Percentiles rank a stretch among this genome's conserved stretches.
These are phyloP conservation scores for Chrysaora quinquecirrha DNA, from an alignment of 30 jellyfish, hydroid and myxozoan species.

Conservation along the genomic window DNA sequence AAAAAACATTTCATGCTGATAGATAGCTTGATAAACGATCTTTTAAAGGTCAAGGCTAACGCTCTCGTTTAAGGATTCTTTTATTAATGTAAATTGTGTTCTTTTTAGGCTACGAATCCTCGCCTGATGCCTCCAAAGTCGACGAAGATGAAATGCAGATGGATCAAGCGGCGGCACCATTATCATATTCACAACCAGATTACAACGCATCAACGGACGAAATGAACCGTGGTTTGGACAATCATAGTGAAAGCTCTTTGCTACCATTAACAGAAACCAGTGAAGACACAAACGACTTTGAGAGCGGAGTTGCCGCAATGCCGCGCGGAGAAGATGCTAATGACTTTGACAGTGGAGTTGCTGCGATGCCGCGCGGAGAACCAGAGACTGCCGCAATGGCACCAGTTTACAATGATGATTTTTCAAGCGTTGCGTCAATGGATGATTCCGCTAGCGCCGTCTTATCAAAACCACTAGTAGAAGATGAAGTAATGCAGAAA, in stretches of 20 bases:
- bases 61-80: too few species aligned
- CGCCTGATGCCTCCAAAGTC: conserved; percentile 18
- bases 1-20: too few species aligned
- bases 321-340: conserved; percentile 40
- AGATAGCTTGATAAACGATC: too few species aligned
- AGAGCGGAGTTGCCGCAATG: conserved; percentile 52
- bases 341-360: conserved; percentile 31
- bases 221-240: conserved; percentile 1
- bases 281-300: neutral
- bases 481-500: neutral
- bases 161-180: conserved; percentile 27
- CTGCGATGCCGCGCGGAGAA: conserved; percentile 52
- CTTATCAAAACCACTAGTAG: neutral
- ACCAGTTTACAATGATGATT: neutral
- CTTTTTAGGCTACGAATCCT: neutral
- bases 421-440: neutral
- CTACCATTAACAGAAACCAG: neutral
- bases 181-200: conserved; percentile 36
- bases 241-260: neutral
- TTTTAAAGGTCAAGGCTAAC: too few species aligned
- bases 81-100: too few species aligned
- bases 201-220: conserved; percentile 1
- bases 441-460: neutral
- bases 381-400: conserved; percentile 16
- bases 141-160: conserved; percentile 61